Evolutionary conservation across 2,113 vertebrate species (phyloP).

Genomic region (Phocoena phocoena): DNA sequence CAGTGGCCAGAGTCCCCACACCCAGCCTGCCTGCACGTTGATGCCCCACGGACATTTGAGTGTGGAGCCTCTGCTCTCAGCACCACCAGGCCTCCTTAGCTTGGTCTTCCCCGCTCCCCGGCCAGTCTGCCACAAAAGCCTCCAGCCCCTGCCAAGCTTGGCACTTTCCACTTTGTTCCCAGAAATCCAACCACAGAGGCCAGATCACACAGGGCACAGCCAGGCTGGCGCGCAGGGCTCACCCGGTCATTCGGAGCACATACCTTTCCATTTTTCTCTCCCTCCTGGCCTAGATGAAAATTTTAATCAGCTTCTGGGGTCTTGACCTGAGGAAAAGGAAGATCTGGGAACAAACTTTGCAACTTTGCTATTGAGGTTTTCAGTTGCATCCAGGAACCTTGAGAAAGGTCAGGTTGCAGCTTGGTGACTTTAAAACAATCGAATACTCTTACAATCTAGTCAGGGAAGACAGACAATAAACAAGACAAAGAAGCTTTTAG

Average conservation of each 20-base stretch:
- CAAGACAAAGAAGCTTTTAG: neutral
- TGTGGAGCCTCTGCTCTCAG: neutral
- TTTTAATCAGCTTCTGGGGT: neutral
- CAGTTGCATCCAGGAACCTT: neutral
- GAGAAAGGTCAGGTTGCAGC: neutral
- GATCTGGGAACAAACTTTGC: neutral
- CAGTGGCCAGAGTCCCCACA: no score
- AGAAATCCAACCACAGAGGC: conserved; percentile 51
- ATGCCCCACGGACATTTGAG: neutral
- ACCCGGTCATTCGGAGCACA: neutral
- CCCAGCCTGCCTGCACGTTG: neutral
- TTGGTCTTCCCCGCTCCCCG: neutral
- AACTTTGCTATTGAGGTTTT: neutral
- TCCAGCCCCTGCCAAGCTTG: conserved; percentile 16
- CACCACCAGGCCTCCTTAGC: neutral
- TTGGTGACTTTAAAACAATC: neutral
- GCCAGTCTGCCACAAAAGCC: neutral
- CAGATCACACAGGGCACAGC: neutral
- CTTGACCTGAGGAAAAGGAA: conserved; percentile 30
- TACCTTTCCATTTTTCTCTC: neutral
- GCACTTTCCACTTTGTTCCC: conserved; percentile 10
- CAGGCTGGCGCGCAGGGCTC: conserved; percentile 11
- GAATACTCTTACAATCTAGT: neutral
- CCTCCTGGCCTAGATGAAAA: neutral
- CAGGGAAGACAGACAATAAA: neutral